Conservation (phyloP, 37 sponge, comb jelly and placozoan species). For the Halisarca cf. caerulea region DNA sequence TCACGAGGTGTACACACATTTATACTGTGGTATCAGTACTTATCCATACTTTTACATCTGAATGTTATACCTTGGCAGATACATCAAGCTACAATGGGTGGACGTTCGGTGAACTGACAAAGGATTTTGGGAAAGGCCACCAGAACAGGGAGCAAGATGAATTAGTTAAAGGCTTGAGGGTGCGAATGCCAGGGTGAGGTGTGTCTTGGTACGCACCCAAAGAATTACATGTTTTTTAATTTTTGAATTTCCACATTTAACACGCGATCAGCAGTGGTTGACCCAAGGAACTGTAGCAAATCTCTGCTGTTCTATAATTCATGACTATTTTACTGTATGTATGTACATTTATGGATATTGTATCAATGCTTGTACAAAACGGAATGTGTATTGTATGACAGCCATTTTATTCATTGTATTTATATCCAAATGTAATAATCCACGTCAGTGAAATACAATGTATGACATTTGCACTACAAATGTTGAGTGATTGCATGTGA, state of each 20-base stretch:
- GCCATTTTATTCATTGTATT: background rate
- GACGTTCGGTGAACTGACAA: slow-evolving; percentile 24
- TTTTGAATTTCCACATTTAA: background rate
- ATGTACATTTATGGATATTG: background rate
- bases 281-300: background rate
- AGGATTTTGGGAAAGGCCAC: background rate
- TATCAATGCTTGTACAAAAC: background rate
- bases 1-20: no score
- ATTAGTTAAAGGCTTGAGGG: slow-evolving; percentile 16
- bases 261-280: background rate
- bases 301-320: slow-evolving; percentile 12
- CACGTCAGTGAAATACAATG: no score
- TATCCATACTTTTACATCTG: no score
- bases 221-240: background rate
- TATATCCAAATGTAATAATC: no score
- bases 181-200: slow-evolving; percentile 21
- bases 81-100: background rate
- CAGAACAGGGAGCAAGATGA: background rate
- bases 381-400: background rate
- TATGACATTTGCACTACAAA: no score
- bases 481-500: no score
- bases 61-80: background rate
- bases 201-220: background rate
- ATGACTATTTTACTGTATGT: background rate
- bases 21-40: no score